Evolutionary conservation across 35 echinoderm and acorn worm genomes (phyloP).

Genomic region (Holothuria glaberrima): DNA sequence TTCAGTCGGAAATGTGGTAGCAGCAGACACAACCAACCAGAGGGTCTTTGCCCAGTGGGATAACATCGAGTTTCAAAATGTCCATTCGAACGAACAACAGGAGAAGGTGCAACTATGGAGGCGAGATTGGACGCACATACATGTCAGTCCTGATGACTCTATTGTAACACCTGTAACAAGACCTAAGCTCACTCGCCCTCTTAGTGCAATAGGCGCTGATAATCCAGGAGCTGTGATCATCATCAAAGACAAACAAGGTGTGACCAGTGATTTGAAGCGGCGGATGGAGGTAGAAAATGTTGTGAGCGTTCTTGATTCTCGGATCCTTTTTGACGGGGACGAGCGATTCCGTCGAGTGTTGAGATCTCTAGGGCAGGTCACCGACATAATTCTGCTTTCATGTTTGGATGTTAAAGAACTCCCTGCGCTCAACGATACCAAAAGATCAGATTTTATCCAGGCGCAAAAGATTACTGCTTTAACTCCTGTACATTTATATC

Average conservation of each 20-base stretch:
- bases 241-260: slow-evolving; percentile 88
- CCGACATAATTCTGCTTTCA: slow-evolving; percentile 88
- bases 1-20: slow-evolving; percentile 75
- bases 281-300: slow-evolving; percentile 93
- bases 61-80: slow-evolving; percentile 80
- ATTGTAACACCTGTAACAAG: background rate
- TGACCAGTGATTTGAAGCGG: slow-evolving; percentile 77
- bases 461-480: slow-evolving; percentile 76
- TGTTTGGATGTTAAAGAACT: slow-evolving; percentile 79
- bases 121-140: slow-evolving; percentile 75
- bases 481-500: slow-evolving; percentile 80
- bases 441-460: slow-evolving; percentile 80
- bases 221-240: slow-evolving; percentile 89
- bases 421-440: slow-evolving; percentile 66
- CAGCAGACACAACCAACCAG: slow-evolving; percentile 84
- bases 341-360: slow-evolving; percentile 90
- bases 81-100: slow-evolving; percentile 85
- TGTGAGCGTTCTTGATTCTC: slow-evolving; percentile 87
- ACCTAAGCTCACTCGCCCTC: too few species aligned
- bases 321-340: slow-evolving; percentile 85
- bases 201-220: slow-evolving; percentile 27
- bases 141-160: slow-evolving; percentile 30
- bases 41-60: slow-evolving; percentile 85
- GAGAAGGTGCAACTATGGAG: slow-evolving; percentile 90
- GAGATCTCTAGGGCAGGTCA: slow-evolving; percentile 86